A percentile compares a stretch with the other conserved stretches of the same genome.
Evolutionary conservation across 2,113 vertebrate genomes (phyloP).

Genomic region (Chiloscyllium plagiosum): DNA sequence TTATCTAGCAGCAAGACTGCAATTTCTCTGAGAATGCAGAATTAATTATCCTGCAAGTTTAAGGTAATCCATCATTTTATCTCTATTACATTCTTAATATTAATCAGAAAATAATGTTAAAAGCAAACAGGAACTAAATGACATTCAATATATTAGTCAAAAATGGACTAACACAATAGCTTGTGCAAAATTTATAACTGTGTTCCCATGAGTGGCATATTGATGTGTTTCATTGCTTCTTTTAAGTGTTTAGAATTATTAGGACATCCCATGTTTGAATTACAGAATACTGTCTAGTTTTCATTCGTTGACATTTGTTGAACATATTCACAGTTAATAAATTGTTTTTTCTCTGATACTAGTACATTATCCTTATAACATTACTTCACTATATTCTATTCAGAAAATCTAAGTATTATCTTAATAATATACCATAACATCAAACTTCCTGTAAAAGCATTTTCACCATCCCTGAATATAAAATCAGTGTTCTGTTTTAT

Average conservation of each 20-base stretch:
- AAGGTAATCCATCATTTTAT: neutral
- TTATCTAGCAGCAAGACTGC: neutral
- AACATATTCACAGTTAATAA: neutral
- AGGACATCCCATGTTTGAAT: neutral
- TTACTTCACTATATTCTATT: neutral
- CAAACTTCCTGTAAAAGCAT: neutral
- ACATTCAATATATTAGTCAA: neutral
- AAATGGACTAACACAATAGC: neutral
- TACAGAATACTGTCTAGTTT: neutral
- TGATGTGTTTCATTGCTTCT: neutral
- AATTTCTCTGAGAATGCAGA: neutral
- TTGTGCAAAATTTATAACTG: neutral
- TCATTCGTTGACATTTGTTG: neutral
- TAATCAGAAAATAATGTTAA: neutral
- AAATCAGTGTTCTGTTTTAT: neutral
- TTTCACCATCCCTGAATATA: neutral
- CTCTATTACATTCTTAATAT: neutral
- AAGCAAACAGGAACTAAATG: neutral
- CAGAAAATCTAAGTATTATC: neutral
- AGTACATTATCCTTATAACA: neutral
- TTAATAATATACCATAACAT: neutral
- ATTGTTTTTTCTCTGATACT: neutral
- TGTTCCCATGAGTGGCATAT: neutral
- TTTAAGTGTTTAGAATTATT: neutral
- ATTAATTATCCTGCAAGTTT: no score